phyloP scores from a whole-genome alignment of 2,113 vertebrate species.

The Misgurnus mizolepis region DNA sequence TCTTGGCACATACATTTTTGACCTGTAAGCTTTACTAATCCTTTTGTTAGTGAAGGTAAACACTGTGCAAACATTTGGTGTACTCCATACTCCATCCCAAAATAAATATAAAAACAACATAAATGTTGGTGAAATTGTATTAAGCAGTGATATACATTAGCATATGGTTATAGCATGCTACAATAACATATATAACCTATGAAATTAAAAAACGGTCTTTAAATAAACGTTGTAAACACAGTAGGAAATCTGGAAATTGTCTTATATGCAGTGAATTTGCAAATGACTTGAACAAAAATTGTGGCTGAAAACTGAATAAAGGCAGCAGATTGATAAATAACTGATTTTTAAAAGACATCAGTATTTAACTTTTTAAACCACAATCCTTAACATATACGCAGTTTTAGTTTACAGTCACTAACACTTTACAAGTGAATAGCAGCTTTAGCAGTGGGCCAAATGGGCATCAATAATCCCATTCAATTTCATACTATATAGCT shows the following conservation, averaged over 20 bases:
- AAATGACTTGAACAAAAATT: not conserved
- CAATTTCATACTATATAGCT: not conserved
- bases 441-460: not conserved
- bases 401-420: not conserved
- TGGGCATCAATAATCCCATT: slow-evolving; percentile 1
- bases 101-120: not conserved
- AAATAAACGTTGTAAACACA: not conserved
- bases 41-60: not conserved
- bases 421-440: not conserved
- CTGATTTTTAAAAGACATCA: not conserved
- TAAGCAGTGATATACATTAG: not conserved
- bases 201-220: slow-evolving; percentile 3
- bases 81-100: not conserved
- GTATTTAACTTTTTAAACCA: not conserved
- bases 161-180: not conserved
- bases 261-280: not conserved
- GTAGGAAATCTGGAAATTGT: not conserved
- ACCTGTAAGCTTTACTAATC: not conserved
- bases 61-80: too few species aligned
- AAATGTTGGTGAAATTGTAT: too few species aligned
- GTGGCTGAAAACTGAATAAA: not conserved
- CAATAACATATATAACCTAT: not conserved
- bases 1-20: not conserved
- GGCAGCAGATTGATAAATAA: slow-evolving; percentile 11
- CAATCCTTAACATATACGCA: slow-evolving; percentile 1